phyloP scores from a whole-genome alignment of 1,140 invertebrate genomes.

The Saccostrea cuccullata region DNA sequence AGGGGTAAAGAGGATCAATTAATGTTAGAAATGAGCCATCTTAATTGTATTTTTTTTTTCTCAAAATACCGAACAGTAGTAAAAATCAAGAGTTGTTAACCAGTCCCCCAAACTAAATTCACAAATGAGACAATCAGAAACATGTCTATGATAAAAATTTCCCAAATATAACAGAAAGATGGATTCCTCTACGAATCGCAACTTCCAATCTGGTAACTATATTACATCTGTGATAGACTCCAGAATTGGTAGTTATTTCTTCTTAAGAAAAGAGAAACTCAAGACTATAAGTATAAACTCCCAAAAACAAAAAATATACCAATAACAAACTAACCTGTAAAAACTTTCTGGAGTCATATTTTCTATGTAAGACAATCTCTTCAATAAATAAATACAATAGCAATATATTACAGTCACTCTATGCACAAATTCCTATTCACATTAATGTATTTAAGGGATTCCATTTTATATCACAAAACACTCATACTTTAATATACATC shows the following conservation, averaged over 20 bases:
- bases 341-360: neutral
- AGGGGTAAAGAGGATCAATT: no score
- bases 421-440: neutral
- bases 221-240: no score
- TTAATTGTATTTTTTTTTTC: no score
- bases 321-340: neutral
- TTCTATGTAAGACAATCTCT: neutral
- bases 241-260: neutral
- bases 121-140: no score
- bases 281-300: neutral
- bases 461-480: neutral
- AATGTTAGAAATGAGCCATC: no score
- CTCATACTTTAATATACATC: neutral
- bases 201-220: no score
- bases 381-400: conserved; percentile 18
- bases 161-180: no score
- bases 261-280: neutral
- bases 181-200: no score
- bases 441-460: neutral
- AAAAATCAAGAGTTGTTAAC: no score
- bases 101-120: no score
- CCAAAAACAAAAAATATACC: neutral
- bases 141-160: no score
- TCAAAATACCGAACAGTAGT: no score
- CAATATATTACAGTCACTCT: conserved; percentile 4